These are phyloP conservation scores for Pteropus rufus DNA, from an alignment of 2,797 vertebrate genomes.

Conservation along the genomic window DNA sequence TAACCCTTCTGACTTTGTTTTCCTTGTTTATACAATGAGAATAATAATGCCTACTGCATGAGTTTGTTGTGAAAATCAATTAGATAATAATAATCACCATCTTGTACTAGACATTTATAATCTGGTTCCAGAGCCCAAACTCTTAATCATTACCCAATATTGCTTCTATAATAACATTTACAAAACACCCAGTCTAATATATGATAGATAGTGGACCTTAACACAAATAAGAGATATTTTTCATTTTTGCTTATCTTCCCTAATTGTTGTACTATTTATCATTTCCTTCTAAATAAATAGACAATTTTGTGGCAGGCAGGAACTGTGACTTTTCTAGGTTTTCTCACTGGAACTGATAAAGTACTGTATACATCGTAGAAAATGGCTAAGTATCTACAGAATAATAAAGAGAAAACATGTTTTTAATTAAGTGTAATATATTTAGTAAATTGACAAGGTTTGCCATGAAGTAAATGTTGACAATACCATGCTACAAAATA, in stretches of 20 bases:
- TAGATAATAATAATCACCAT: background rate
- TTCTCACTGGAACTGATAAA: background rate
- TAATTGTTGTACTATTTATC: background rate
- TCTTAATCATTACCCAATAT: background rate
- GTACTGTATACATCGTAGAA: background rate
- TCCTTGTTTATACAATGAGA: background rate
- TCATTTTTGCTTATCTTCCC: background rate
- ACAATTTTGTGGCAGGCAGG: background rate
- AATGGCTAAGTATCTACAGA: background rate
- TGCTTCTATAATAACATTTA: constrained; percentile 12
- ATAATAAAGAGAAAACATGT: background rate
- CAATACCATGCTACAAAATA: background rate
- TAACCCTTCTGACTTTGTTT: background rate
- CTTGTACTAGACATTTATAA: background rate
- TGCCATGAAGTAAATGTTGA: background rate
- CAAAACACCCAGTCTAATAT: background rate
- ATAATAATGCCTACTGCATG: background rate
- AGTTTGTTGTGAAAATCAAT: background rate
- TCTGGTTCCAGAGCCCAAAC: background rate
- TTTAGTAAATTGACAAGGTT: background rate
- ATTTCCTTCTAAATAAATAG: constrained; percentile 30
- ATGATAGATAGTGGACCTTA: background rate
- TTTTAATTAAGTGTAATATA: constrained; percentile 18
- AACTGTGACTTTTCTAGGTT: background rate
- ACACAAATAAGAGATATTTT: background rate